Percentiles rank a stretch among this genome's conserved stretches.
phyloP scores from a whole-genome alignment of 2,888 invertebrate species.

The Campoplex capitator region DNA sequence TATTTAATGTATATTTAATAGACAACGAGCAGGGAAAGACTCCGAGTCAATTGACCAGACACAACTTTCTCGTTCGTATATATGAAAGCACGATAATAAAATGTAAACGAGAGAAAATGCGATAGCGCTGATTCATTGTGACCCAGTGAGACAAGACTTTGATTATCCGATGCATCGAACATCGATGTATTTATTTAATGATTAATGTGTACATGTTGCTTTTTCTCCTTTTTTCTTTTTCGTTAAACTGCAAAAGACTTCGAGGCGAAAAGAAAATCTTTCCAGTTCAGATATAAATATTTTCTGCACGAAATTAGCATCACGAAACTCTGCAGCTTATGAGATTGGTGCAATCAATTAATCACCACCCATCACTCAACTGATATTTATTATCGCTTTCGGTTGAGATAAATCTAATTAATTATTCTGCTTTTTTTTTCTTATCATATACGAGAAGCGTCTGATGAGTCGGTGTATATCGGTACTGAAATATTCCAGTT shows the following conservation, averaged over 20 bases:
- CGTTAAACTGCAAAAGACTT: not conserved
- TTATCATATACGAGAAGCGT: not conserved
- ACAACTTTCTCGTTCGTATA: not conserved
- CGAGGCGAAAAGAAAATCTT: not conserved
- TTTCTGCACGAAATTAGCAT: not conserved
- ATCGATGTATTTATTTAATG: conserved; percentile 5
- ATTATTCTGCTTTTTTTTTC: not conserved
- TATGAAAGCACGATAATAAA: conserved; percentile 1
- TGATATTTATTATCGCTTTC: not conserved
- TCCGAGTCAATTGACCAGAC: conserved; percentile 29
- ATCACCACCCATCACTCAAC: not conserved
- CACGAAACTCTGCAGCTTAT: not conserved
- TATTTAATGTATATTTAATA: not conserved
- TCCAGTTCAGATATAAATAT: not conserved
- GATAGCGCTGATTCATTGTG: conserved; percentile 39
- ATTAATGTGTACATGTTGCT: conserved; percentile 22
- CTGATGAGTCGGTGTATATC: not conserved
- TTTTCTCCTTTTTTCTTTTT: not conserved
- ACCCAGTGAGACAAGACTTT: conserved; percentile 50
- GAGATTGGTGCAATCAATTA: not conserved
- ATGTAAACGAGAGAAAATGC: conserved; percentile 32
- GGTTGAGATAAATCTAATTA: not conserved
- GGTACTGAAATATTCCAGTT: too few relatives aligned
- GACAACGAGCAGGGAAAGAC: not conserved
- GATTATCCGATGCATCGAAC: conserved; percentile 35